A percentile compares a stretch with the other conserved stretches of the same genome.
phyloP scores from a whole-genome alignment of 2,113 vertebrate species.

The Charadrius vociferus region DNA sequence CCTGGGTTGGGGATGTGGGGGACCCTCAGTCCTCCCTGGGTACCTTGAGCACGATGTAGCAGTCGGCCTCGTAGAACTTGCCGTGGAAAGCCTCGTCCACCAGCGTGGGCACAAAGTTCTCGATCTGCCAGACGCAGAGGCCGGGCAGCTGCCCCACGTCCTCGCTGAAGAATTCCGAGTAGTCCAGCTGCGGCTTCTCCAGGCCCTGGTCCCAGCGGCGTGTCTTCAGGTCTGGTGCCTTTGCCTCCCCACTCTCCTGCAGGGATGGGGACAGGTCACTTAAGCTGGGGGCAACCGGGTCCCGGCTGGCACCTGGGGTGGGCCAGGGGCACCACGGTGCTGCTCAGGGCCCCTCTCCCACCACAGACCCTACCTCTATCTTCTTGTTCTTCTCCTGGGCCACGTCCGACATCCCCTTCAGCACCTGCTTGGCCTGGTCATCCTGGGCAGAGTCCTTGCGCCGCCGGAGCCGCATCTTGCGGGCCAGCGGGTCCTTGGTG shows the following conservation, averaged over 20 bases:
- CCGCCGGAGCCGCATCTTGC: conserved; percentile 92
- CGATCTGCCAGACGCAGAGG: conserved; percentile 91
- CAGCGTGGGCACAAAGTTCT: conserved; percentile 90
- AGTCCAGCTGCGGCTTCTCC: conserved; percentile 93
- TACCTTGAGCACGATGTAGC: conserved; percentile 98
- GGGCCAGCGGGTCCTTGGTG: conserved; percentile 87
- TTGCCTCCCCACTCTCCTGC: conserved; percentile 85
- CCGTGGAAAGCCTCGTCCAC: conserved; percentile 90
- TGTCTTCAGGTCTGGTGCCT: conserved; percentile 81
- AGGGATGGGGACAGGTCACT: rapidly evolving
- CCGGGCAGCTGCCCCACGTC: conserved; percentile 92
- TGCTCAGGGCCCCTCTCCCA: rapidly evolving
- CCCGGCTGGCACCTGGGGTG: rapidly evolving
- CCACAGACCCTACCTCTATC: conserved; percentile 78
- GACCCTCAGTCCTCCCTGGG: rapidly evolving
- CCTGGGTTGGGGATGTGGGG: rapidly evolving
- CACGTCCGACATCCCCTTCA: conserved; percentile 97
- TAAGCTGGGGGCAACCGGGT: rapidly evolving
- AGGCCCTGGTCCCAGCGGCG: conserved; percentile 94
- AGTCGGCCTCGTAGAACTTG: conserved; percentile 97
- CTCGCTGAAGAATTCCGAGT: conserved; percentile 94
- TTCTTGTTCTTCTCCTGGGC: conserved; percentile 95
- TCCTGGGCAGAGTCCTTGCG: conserved; percentile 92
- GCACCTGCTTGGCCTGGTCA: conserved; percentile 96
- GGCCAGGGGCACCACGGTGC: background rate